Conservation (phyloP, 1,140 invertebrate species). For the Phymorhynchus buccinoides region DNA sequence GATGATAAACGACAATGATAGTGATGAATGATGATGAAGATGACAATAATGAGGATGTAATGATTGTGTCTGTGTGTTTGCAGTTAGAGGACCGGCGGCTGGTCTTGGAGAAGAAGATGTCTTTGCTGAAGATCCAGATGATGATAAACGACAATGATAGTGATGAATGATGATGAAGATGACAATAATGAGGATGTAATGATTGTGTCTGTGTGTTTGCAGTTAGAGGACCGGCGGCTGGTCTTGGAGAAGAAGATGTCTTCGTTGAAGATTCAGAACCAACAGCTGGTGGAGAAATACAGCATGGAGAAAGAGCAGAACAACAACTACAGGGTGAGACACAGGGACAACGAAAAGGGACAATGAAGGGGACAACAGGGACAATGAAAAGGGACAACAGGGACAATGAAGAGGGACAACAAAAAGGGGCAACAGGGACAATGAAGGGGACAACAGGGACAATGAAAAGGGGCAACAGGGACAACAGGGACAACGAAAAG, state of each 20-base stretch:
- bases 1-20: too few species aligned
- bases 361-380: background rate
- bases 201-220: background rate
- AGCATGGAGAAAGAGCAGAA: background rate
- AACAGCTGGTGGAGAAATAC: constrained; percentile 45
- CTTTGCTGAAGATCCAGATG: constrained; percentile 47
- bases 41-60: too few species aligned
- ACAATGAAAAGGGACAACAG: background rate
- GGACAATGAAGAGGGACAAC: background rate
- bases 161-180: too few species aligned
- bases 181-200: too few species aligned
- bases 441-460: background rate
- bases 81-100: constrained; percentile 59
- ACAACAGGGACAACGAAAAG: background rate
- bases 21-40: too few species aligned
- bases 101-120: constrained; percentile 58
- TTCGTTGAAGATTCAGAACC: constrained; percentile 43
- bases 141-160: too few species aligned
- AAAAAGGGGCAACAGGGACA: background rate
- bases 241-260: constrained; percentile 59
- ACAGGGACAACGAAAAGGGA: background rate
- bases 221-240: constrained; percentile 58
- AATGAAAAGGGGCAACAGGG: background rate
- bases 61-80: background rate
- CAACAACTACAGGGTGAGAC: background rate